These are phyloP conservation scores for Melitaea cinxia DNA, from an alignment of 1,140 invertebrate genomes.

Conservation along the genomic window DNA sequence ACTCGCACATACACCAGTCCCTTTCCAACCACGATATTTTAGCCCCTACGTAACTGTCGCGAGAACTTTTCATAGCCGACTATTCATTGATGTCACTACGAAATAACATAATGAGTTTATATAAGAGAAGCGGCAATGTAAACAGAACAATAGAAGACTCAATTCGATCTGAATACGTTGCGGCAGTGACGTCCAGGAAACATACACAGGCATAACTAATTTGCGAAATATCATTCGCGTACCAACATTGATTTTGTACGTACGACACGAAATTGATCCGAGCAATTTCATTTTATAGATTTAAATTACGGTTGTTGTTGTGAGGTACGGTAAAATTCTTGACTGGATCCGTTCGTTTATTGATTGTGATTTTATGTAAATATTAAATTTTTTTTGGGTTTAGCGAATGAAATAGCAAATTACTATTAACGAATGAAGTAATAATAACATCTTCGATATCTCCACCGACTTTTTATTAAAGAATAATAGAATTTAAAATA, in stretches of 20 bases:
- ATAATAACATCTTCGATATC: too few relatives aligned
- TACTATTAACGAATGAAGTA: too few relatives aligned
- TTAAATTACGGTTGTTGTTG: not conserved
- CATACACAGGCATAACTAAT: constrained; percentile 26
- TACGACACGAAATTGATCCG: not conserved
- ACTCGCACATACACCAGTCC: constrained; percentile 31
- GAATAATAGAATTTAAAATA: too few relatives aligned
- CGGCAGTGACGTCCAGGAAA: constrained; percentile 30
- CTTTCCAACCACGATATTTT: constrained; percentile 28
- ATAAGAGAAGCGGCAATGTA: constrained; percentile 45
- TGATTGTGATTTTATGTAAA: too few relatives aligned
- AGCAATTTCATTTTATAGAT: not conserved
- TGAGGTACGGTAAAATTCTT: not conserved
- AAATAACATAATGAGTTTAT: constrained; percentile 40
- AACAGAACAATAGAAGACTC: constrained; percentile 32
- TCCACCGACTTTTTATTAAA: too few relatives aligned
- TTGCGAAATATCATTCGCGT: constrained; percentile 18
- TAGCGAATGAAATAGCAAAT: too few relatives aligned
- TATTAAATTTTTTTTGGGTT: too few relatives aligned
- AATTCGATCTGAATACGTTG: not conserved
- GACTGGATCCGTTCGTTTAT: too few relatives aligned
- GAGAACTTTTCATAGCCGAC: constrained; percentile 39
- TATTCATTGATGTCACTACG: constrained; percentile 46
- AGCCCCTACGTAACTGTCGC: constrained; percentile 31
- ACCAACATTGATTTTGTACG: constrained; percentile 33